These are phyloP conservation scores for Mythimna albipuncta DNA, from an alignment of 2,888 invertebrate species.

Conservation along the genomic window DNA sequence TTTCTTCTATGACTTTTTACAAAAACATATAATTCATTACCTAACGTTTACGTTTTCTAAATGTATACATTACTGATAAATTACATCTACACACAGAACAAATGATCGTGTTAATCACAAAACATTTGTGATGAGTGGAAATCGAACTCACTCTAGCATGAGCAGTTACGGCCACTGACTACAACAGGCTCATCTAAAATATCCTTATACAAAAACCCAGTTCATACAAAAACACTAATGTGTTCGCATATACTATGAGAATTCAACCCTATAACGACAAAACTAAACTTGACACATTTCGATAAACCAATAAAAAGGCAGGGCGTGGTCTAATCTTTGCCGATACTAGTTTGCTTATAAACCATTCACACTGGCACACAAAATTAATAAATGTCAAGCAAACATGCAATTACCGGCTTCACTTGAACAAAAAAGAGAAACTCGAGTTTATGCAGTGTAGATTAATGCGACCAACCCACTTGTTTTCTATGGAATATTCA, in stretches of 20 bases:
- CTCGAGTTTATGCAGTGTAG: slow-evolving; percentile 17
- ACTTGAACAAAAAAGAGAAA: not conserved
- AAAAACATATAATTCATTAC: too few species aligned
- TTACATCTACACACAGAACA: too few species aligned
- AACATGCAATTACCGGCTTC: slow-evolving; percentile 3
- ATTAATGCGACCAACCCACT: slow-evolving; percentile 18
- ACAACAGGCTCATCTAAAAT: too few species aligned
- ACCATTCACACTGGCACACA: slow-evolving; percentile 2
- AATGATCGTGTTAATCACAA: too few species aligned
- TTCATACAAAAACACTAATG: too few species aligned
- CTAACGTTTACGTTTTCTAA: too few species aligned
- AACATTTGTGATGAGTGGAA: too few species aligned
- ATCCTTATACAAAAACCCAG: too few species aligned
- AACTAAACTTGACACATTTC: slow-evolving; percentile 28
- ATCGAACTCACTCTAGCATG: too few species aligned
- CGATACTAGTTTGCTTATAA: slow-evolving; percentile 6
- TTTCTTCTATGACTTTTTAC: too few species aligned
- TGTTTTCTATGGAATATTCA: slow-evolving; percentile 69
- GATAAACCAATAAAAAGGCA: slow-evolving; percentile 43
- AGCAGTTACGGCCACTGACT: too few species aligned
- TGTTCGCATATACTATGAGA: not conserved
- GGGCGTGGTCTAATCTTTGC: slow-evolving; percentile 31
- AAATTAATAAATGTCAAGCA: slow-evolving; percentile 24
- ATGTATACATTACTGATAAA: too few species aligned
- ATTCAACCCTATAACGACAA: slow-evolving; percentile 3